Evolutionary conservation across 2,113 vertebrate species (phyloP).

Genomic region (Neopipo cinnamomea): DNA sequence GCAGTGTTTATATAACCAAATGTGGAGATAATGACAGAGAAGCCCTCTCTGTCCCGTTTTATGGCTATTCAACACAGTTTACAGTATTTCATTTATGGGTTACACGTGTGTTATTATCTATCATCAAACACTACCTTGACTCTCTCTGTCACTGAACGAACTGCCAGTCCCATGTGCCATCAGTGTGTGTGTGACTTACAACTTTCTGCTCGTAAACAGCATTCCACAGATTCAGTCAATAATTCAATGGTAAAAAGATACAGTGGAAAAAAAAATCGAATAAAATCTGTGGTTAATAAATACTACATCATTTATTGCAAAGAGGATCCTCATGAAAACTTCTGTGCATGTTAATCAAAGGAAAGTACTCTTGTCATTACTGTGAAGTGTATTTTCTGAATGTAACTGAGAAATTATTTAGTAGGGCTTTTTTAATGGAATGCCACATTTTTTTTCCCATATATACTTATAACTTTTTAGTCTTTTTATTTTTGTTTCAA

Average conservation of each 20-base stretch:
- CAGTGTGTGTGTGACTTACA: neutral
- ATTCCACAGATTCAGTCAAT: neutral
- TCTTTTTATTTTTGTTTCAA: neutral
- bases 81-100: neutral
- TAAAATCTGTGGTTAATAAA: neutral
- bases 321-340: neutral
- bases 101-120: neutral
- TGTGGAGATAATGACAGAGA: neutral
- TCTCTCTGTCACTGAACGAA: neutral
- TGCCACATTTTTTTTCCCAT: neutral
- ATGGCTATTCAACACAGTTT: neutral
- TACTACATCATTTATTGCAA: neutral
- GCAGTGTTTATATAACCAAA: neutral
- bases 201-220: neutral
- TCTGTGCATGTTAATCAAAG: neutral
- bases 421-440: neutral
- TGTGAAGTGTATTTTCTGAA: neutral
- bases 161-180: fast-evolving
- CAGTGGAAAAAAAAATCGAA: neutral
- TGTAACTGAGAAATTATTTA: neutral
- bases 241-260: neutral
- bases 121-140: neutral
- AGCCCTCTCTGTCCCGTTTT: neutral
- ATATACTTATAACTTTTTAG: neutral
- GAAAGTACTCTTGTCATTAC: neutral